Conservation (phyloP, 1,140 invertebrate genomes). For the Euura saliciscinereae region DNA sequence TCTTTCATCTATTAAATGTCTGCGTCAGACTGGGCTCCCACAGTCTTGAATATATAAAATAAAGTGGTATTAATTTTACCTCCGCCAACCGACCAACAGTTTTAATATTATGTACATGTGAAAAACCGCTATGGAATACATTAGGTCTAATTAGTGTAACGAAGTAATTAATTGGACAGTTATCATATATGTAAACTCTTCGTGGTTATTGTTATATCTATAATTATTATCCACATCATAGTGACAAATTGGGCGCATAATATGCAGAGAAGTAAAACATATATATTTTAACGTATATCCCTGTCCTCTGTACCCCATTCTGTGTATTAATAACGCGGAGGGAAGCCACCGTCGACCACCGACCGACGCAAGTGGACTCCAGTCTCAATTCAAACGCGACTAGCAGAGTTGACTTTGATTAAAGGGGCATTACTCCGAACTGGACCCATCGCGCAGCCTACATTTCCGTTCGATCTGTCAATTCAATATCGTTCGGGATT, state of each 20-base stretch:
- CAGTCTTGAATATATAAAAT: neutral
- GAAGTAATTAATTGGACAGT: neutral
- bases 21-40: neutral
- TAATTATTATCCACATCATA: neutral
- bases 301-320: neutral
- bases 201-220: neutral
- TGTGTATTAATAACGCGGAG: neutral
- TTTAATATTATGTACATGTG: neutral
- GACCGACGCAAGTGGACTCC: neutral
- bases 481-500: too few relatives aligned
- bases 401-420: conserved; percentile 8
- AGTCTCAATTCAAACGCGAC: conserved; percentile 10
- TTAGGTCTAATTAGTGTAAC: conserved; percentile 1
- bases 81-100: neutral
- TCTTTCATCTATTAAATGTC: too few relatives aligned
- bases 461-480: too few relatives aligned
- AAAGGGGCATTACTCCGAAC: conserved; percentile 10
- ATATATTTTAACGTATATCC: neutral
- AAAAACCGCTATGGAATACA: neutral
- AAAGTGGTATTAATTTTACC: neutral
- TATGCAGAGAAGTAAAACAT: too few relatives aligned
- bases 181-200: neutral
- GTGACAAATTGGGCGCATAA: neutral
- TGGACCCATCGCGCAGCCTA: neutral
- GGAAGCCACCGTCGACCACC: neutral